These are phyloP conservation scores for Caenorhabditis wallacei DNA, from an alignment of 2,888 invertebrate species.

Conservation along the genomic window DNA sequence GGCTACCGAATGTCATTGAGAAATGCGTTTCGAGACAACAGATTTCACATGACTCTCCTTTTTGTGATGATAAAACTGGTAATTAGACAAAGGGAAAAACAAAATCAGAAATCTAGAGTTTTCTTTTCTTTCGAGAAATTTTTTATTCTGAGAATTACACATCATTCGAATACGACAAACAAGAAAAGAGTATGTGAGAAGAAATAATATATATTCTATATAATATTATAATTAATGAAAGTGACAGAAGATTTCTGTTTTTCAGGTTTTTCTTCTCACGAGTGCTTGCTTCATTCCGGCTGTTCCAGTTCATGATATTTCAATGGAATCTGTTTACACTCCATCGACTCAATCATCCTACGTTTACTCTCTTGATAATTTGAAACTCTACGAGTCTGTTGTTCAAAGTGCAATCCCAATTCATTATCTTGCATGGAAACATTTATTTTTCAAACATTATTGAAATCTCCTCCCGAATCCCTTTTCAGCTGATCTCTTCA, in stretches of 20 bases:
- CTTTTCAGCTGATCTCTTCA: background rate
- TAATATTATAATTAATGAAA: background rate
- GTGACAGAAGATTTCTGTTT: background rate
- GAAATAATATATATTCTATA: background rate
- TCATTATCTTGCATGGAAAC: conserved; percentile 54
- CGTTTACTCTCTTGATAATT: conserved; percentile 40
- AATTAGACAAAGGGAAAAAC: background rate
- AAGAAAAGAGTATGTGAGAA: background rate
- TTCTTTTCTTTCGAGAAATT: background rate
- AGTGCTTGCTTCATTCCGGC: conserved; percentile 39
- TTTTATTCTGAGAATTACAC: no score
- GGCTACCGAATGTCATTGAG: conserved; percentile 54
- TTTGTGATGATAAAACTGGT: conserved; percentile 49
- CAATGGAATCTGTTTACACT: conserved; percentile 8
- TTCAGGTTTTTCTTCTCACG: conserved; percentile 48
- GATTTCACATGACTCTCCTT: conserved; percentile 50
- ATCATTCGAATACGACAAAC: background rate
- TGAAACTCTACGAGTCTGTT: conserved; percentile 52
- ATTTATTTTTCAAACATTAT: conserved; percentile 42
- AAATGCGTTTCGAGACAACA: conserved; percentile 44
- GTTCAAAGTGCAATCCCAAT: conserved; percentile 49
- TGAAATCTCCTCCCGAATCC: no score
- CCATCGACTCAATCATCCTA: background rate
- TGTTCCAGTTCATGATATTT: conserved; percentile 14
- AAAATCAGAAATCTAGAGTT: background rate